Evolutionary conservation across 2,888 invertebrate genomes (phyloP).

Genomic region (Tinea semifulvella): DNA sequence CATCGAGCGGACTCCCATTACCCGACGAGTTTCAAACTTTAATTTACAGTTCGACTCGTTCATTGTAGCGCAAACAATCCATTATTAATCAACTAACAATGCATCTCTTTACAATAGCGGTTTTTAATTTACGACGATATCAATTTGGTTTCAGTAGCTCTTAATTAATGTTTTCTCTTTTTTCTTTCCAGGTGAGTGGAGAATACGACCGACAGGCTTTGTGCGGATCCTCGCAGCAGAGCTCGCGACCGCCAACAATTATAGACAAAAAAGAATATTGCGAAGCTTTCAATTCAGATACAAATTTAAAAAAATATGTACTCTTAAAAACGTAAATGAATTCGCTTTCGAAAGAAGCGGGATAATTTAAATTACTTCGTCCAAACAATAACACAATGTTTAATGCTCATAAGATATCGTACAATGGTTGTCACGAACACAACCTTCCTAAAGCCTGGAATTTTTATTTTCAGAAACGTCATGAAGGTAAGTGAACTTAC

Average conservation of each 20-base stretch:
- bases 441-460: neutral
- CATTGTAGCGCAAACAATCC: neutral
- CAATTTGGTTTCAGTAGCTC: slow-evolving; percentile 59
- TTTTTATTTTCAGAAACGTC: too few species aligned
- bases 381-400: neutral
- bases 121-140: slow-evolving; percentile 49
- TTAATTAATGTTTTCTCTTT: slow-evolving; percentile 67
- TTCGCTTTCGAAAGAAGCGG: slow-evolving; percentile 50
- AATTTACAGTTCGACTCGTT: neutral
- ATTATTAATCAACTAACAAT: slow-evolving; percentile 2
- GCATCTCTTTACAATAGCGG: slow-evolving; percentile 51
- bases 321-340: slow-evolving; percentile 62
- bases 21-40: slow-evolving; percentile 11
- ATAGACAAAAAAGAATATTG: slow-evolving; percentile 60
- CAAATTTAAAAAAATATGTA: slow-evolving; percentile 48
- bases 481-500: too few species aligned
- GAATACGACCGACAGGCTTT: slow-evolving; percentile 56
- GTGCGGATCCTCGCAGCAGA: slow-evolving; percentile 31
- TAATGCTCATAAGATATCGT: neutral
- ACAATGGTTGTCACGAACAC: slow-evolving; percentile 4
- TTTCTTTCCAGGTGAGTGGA: slow-evolving; percentile 63
- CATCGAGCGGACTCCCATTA: slow-evolving; percentile 20
- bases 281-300: slow-evolving; percentile 58
- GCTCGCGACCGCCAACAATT: slow-evolving; percentile 27
- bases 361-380: slow-evolving; percentile 50